Evolutionary conservation across 2,888 invertebrate genomes (phyloP).

Genomic region (Drosophila hawaiiensis): DNA sequence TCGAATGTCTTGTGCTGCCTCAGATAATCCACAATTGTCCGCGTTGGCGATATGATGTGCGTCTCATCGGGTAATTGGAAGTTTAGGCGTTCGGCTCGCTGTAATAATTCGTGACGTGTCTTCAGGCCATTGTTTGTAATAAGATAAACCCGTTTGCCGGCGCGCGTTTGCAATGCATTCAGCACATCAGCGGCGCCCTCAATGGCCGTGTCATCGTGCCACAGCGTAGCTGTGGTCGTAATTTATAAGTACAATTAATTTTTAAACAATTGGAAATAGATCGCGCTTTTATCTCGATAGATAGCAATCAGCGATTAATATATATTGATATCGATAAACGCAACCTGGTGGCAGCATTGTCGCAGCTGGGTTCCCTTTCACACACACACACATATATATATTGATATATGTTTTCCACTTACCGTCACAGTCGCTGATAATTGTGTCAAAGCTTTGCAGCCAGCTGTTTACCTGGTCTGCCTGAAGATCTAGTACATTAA

Average conservation of each 20-base stretch:
- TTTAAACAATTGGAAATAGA: not conserved
- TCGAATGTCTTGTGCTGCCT: slow-evolving; percentile 88
- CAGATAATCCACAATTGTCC: slow-evolving; percentile 91
- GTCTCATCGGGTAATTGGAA: slow-evolving; percentile 90
- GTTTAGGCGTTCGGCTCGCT: slow-evolving; percentile 90
- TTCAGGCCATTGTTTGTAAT: slow-evolving; percentile 96
- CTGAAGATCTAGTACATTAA: slow-evolving; percentile 87
- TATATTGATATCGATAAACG: slow-evolving; percentile 16
- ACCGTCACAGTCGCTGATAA: slow-evolving; percentile 95
- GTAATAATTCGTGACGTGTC: slow-evolving; percentile 90
- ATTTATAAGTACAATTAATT: not conserved
- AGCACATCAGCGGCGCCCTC: slow-evolving; percentile 89
- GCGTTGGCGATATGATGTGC: slow-evolving; percentile 92
- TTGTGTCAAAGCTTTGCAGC: slow-evolving; percentile 91
- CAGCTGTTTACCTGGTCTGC: slow-evolving; percentile 88
- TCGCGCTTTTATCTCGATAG: slow-evolving; percentile 2
- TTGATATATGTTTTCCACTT: slow-evolving; percentile 66
- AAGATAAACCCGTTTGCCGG: slow-evolving; percentile 93
- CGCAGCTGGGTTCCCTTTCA: not conserved
- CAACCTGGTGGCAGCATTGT: slow-evolving; percentile 27
- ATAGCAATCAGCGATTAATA: not conserved
- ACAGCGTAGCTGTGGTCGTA: slow-evolving; percentile 89
- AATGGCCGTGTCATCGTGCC: slow-evolving; percentile 90
- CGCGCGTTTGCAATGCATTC: slow-evolving; percentile 88
- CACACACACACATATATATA: not conserved